Conservation (phyloP, 92 coral and sea anemone genomes). For the Palythoa grandis region DNA sequence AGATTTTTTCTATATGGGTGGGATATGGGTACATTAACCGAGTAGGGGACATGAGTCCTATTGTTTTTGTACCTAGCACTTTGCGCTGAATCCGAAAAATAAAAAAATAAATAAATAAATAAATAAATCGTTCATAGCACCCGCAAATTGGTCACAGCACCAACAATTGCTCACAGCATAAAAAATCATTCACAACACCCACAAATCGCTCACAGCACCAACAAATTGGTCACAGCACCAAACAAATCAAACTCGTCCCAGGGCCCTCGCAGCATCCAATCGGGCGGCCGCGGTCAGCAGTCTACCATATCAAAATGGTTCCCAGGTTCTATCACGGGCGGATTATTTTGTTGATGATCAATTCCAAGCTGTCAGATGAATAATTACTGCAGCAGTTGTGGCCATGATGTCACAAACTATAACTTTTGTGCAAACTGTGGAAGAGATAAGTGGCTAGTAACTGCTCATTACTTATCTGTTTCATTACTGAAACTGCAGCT, state of each 20-base stretch:
- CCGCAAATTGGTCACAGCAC: too few relatives aligned
- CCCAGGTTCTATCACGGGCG: neutral
- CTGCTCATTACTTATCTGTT: neutral
- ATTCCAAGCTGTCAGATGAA: neutral
- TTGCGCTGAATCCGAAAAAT: too few relatives aligned
- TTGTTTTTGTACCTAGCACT: too few relatives aligned
- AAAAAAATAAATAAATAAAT: too few relatives aligned
- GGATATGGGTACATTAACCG: too few relatives aligned
- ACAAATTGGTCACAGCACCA: too few relatives aligned
- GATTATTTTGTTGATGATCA: neutral
- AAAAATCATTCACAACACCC: neutral
- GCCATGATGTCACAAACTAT: conserved; percentile 5
- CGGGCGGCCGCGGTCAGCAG: neutral
- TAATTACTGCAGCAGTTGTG: conserved; percentile 1
- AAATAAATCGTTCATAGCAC: too few relatives aligned
- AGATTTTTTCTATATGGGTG: too few relatives aligned
- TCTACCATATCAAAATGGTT: neutral
- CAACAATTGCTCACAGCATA: too few relatives aligned
- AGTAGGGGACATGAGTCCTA: too few relatives aligned
- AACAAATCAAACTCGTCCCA: conserved; percentile 6
- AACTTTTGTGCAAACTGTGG: conserved; percentile 14
- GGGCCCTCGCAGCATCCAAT: neutral
- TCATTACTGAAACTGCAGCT: too few relatives aligned
- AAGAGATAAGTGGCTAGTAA: conserved; percentile 8
- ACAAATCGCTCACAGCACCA: too few relatives aligned